Evolutionary conservation across 2,888 invertebrate genomes (phyloP), one percentile per base, ranked within the genome.

Genomic region (Amiota mariae): DNA sequence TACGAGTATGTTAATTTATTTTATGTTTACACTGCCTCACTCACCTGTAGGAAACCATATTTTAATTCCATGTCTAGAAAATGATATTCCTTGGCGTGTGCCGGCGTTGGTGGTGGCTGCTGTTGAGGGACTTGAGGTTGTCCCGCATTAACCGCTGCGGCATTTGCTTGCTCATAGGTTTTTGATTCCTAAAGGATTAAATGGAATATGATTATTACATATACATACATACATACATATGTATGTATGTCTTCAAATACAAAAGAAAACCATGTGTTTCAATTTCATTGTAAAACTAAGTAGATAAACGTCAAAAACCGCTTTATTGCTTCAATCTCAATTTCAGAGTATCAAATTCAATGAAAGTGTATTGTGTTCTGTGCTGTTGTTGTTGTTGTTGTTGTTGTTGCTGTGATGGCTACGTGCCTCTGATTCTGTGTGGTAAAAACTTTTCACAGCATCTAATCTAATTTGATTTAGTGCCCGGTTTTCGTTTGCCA

Each of bases 11-110:
- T 20, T 24, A 61, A 24, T 18, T 24, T 13, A 61, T 9, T 11
- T 24, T 12, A 24, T 11, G 20, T 36, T 67, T 49, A 51, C 10
- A n/a, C n/a, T 63, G 24, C 12, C 51, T 9, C 56, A 75, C 89
- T 90, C 90, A 97, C 98, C 94, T 98, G 98, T 76, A 97, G 91
- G 79, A 98, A 92, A 79, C 98, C 98, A 89, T 97, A 97, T 89
- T 97, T 97, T 79, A 97, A 93, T 91, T 98, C 98, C 84, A 98
- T 94, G 88, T 98, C 97, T 83, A 97, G 91, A 91, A 98, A 97
- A 85, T 93, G 93, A 90, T 97, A 96, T 87, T 97, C 96, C 88
- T 94, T 94, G 70, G 95, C 92, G 87, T 92, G 93, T 0, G 93
- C 92, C 10, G 94, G 93, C 59, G 51, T 51, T n/a, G 36, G 20